Percentiles rank a stretch among this genome's conserved stretches.
Evolutionary conservation across 2,113 vertebrate genomes (phyloP).

Genomic region (Chaenocephalus aceratus): DNA sequence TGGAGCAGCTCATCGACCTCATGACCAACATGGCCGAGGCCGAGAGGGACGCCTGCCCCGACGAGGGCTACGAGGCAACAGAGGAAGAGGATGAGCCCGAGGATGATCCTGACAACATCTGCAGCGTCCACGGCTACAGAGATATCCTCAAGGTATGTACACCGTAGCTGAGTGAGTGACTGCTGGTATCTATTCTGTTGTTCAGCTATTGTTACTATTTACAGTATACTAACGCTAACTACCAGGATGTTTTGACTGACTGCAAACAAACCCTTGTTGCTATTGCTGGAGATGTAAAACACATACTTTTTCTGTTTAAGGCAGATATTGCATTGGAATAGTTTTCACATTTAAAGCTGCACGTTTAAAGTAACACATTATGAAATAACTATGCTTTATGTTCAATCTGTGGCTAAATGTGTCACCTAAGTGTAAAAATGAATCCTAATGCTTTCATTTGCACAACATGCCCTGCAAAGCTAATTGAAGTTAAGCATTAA

Average conservation of each 20-base stretch:
- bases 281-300: neutral
- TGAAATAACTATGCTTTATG: neutral
- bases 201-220: neutral
- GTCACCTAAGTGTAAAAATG: too few species aligned
- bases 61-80: constrained; percentile 95
- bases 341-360: neutral
- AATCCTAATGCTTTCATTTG: too few species aligned
- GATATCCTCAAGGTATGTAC: constrained; percentile 93
- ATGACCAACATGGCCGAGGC: constrained; percentile 93
- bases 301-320: neutral
- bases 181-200: neutral
- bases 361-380: neutral
- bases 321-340: too few species aligned
- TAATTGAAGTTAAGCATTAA: too few species aligned
- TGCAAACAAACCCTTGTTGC: neutral
- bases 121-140: constrained; percentile 86
- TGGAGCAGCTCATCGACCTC: constrained; percentile 95
- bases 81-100: constrained; percentile 90
- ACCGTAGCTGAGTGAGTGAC: neutral
- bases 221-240: neutral
- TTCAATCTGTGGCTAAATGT: neutral
- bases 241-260: neutral
- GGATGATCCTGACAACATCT: constrained; percentile 74
- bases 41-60: constrained; percentile 85
- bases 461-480: too few species aligned